Base-by-base conservation (phyloP, 1,140 invertebrate species). In the Aphaenogaster ashmeadi region DNA sequence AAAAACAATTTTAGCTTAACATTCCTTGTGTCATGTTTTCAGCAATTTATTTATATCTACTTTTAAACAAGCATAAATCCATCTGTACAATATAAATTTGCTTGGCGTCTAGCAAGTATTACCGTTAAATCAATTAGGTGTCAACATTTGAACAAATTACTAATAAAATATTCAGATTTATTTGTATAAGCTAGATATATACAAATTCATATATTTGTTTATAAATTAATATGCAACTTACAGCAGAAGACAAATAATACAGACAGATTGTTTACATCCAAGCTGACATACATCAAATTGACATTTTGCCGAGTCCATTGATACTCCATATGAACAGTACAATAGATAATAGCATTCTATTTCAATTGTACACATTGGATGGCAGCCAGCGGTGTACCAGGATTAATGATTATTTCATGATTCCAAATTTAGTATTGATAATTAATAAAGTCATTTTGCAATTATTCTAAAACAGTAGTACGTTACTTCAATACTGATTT, bases 241-340 rank as follows among this genome's bases (percentile, higher is more conserved):
- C 7, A 38, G 13, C 7, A 38, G 9, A 71, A 54, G 27, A 36
- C 54, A 67, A 56, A 36, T 62, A 67, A 66, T 44, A 56, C 11
- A 64, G 2, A 50, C 36, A 60, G 18, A 27, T 44, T 84, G 8
- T 56, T 56, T 13, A 58, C 18, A 52, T 11, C 54, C n/a, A 41
- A 9, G 15, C 13, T 21, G n/a, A 54, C 13, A 56, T 27, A 66
- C 27, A 81, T 54, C 15, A 38, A 47, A 79, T 50, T 66, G 13
- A 44, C 9, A 36, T 66, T 83, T 58, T 81, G 11, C 1, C 58
- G 7, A 62, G 60, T 80, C 0, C 38, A 67, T 33, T 86, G 6
- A 77, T 84, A 87, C 78, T 84, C 66, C 72, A 79, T 84, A 44
- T 87, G 72, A 87, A 87, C 52, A 84, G 66, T 87, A 84, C 13